Evolutionary conservation across 2,888 invertebrate species (phyloP).

Genomic region (Bimastos eiseni): DNA sequence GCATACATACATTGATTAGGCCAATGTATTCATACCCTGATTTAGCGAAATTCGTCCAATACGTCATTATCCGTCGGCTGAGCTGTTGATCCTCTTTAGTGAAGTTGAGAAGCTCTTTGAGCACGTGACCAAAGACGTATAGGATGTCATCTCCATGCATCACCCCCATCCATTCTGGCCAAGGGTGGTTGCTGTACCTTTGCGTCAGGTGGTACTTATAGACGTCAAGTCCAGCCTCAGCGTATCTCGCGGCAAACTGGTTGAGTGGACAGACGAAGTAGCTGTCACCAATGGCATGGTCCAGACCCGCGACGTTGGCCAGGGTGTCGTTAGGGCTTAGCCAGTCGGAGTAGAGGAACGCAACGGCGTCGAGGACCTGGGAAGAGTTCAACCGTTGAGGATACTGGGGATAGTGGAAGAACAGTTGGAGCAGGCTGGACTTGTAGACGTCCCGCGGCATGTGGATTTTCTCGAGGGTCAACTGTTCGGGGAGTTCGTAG

Average conservation of each 20-base stretch:
- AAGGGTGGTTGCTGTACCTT: slow-evolving; percentile 76
- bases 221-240: slow-evolving; percentile 81
- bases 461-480: slow-evolving; percentile 64
- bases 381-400: slow-evolving; percentile 71
- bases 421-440: slow-evolving; percentile 77
- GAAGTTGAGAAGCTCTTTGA: slow-evolving; percentile 80
- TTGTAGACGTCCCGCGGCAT: slow-evolving; percentile 79
- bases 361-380: slow-evolving; percentile 75
- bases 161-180: slow-evolving; percentile 94
- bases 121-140: slow-evolving; percentile 86
- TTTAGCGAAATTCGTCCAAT: slow-evolving; percentile 63
- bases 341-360: slow-evolving; percentile 92
- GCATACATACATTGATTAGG: slow-evolving; percentile 47
- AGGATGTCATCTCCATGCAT: slow-evolving; percentile 93
- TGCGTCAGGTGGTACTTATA: slow-evolving; percentile 90
- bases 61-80: slow-evolving; percentile 85
- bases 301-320: slow-evolving; percentile 80
- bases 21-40: slow-evolving; percentile 48
- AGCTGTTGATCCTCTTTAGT: slow-evolving; percentile 81
- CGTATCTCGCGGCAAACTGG: slow-evolving; percentile 85
- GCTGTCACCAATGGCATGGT: slow-evolving; percentile 91
- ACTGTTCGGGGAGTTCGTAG: slow-evolving; percentile 72
- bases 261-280: slow-evolving; percentile 94
- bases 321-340: slow-evolving; percentile 81
- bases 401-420: slow-evolving; percentile 70